These are phyloP conservation scores for Homarus americanus DNA, from an alignment of 1,140 invertebrate species.

Conservation along the genomic window DNA sequence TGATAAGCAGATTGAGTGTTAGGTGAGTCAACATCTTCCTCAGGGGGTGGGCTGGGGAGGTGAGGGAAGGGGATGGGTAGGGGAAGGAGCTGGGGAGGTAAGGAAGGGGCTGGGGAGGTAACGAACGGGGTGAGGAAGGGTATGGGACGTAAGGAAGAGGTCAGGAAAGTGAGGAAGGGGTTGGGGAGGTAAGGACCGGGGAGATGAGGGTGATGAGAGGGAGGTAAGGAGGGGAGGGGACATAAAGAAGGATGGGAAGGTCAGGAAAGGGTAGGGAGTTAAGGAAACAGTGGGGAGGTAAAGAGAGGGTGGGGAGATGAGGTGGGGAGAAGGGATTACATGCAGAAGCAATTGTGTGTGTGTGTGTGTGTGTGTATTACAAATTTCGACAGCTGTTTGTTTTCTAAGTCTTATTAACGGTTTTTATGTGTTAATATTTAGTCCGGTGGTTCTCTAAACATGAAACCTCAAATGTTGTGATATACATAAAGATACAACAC, in stretches of 20 bases:
- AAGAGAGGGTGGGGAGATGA: background rate
- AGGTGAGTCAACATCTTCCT: conserved; percentile 23
- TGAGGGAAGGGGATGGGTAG: background rate
- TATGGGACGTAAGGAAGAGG: background rate
- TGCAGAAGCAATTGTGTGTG: background rate
- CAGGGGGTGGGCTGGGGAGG: background rate
- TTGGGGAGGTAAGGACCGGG: background rate
- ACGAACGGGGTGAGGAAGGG: background rate
- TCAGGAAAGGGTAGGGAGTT: background rate
- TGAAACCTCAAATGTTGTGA: too few species aligned
- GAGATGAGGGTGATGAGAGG: background rate
- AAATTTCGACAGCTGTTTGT: too few species aligned
- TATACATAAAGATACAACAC: too few species aligned
- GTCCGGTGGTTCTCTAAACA: too few species aligned
- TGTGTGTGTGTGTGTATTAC: background rate
- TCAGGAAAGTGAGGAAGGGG: background rate
- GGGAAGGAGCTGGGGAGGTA: background rate
- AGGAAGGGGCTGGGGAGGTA: background rate
- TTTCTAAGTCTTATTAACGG: too few species aligned
- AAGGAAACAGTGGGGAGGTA: too few species aligned
- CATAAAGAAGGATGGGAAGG: background rate
- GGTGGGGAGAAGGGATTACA: background rate
- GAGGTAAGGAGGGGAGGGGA: background rate
- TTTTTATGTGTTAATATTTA: too few species aligned
- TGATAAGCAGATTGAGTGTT: conserved; percentile 46